Evolutionary conservation across 2,797 vertebrate species (phyloP).

Genomic region (Sebastes hopkinsi): DNA sequence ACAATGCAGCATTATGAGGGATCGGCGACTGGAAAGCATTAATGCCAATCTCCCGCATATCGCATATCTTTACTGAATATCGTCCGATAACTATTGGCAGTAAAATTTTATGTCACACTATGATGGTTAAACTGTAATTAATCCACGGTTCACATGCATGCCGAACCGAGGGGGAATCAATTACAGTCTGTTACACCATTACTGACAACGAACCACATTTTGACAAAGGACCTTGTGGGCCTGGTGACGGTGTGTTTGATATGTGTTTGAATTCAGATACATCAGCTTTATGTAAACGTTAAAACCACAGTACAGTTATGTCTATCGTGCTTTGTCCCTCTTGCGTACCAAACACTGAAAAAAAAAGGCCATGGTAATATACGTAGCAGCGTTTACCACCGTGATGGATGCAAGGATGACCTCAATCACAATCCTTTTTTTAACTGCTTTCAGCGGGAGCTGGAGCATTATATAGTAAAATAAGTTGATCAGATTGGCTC

Average conservation of each 20-base stretch:
- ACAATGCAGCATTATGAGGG: no score
- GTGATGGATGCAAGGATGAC: conserved; percentile 88
- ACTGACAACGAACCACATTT: not conserved
- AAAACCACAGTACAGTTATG: conserved; percentile 78
- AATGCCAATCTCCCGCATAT: no score
- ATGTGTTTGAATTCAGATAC: conserved; percentile 68
- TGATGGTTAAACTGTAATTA: no score
- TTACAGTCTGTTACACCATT: no score
- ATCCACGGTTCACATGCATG: no score
- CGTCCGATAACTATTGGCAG: accelerated
- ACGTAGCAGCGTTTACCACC: conserved; percentile 83
- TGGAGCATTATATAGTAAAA: conserved; percentile 76
- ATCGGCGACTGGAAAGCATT: no score
- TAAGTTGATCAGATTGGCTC: conserved; percentile 89
- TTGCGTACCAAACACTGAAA: conserved; percentile 58
- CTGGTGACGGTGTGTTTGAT: conserved; percentile 46
- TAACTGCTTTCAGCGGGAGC: conserved; percentile 80
- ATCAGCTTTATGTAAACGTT: conserved; percentile 62
- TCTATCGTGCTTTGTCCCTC: conserved; percentile 76
- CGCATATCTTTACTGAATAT: no score
- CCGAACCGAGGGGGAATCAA: no score
- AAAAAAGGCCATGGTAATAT: conserved; percentile 81
- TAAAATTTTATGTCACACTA: no score
- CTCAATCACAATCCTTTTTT: conserved; percentile 88
- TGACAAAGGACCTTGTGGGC: not conserved